Base-by-base conservation (phyloP, 2,113 vertebrate species). In the Dicentrarchus labrax region DNA sequence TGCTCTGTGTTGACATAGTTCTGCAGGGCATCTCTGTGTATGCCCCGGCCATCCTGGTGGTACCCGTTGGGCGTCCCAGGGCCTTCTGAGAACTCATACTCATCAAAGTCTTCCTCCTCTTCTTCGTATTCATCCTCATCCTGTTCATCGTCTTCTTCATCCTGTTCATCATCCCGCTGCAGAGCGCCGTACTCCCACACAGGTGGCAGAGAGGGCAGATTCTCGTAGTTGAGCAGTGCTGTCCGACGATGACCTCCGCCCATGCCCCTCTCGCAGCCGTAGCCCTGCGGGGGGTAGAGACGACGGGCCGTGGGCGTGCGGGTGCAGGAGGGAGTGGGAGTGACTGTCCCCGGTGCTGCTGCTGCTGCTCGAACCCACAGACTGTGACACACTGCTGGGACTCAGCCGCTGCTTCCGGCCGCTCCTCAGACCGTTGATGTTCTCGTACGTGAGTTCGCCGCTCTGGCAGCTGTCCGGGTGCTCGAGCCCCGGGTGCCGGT, bases 211-310 rank as follows among this genome's bases (percentile, higher is more conserved):
- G 98, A 97, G 0, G 98, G 98, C 76, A 99, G 95, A 94, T 99
- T 99, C 95, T 99, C 97, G 0, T 99, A 99, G 95, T 99, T 98
- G 38, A 99, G 96, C 88, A 98, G 91, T 0, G 98, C 96, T 0
- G 96, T 94, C 82, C 97, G 93, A 30, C 97, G 97, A 10, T 96
- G 97, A 51, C 96, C 95, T 71, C 95, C 84, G 0, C 87, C 89
- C 53, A 94, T 87, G 36, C 89, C 90, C 75, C 95, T 91, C 43
- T 95, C 95, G 8, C 94, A 95, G 81, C 92, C 59, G 69, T 95
- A 96, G 50, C 92, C 93, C 89, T 94, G 95, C 0, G 90, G 88
- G 9, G 9, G 95, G 94, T 13, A 95, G 83, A 1, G 95, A 91
- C 0, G 94, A 78, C 0, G 94, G 92, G 61, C 92, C 92, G 3